phyloP scores from a whole-genome alignment of 2,113 vertebrate genomes.

The Colistium nudipinnis region DNA sequence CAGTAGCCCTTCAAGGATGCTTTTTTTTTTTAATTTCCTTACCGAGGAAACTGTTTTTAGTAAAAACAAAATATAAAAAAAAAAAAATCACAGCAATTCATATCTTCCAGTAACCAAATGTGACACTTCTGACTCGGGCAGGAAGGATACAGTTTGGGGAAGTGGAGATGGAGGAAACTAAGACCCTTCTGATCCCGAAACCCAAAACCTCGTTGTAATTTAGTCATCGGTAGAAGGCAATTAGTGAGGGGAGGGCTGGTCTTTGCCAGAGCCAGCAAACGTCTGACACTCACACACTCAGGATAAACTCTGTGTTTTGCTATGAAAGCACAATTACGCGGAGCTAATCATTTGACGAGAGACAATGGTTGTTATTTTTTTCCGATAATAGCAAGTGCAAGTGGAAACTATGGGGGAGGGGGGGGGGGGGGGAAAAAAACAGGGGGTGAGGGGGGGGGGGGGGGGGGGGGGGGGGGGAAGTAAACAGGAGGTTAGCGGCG shows the following conservation, averaged over 20 bases:
- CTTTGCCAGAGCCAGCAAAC: slow-evolving; percentile 68
- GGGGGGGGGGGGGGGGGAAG: slow-evolving; percentile 13
- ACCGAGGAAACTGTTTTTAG: slow-evolving; percentile 35
- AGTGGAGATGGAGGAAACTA: slow-evolving; percentile 39
- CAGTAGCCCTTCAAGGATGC: slow-evolving; percentile 39
- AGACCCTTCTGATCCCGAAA: slow-evolving; percentile 59
- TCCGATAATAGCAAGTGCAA: slow-evolving; percentile 49
- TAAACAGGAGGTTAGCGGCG: slow-evolving; percentile 5
- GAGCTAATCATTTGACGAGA: slow-evolving; percentile 50
- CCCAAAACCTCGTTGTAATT: slow-evolving; percentile 68
- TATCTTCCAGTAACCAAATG: slow-evolving; percentile 47
- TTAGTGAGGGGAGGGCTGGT: slow-evolving; percentile 57
- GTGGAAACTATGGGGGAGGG: slow-evolving; percentile 32
- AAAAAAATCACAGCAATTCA: slow-evolving; percentile 35
- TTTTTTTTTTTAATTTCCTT: not conserved
- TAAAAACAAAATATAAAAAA: too few relatives aligned
- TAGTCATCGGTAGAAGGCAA: slow-evolving; percentile 68
- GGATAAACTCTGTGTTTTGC: slow-evolving; percentile 24
- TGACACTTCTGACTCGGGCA: slow-evolving; percentile 60
- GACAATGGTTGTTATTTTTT: slow-evolving; percentile 27
- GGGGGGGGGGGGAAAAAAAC: slow-evolving; percentile 17
- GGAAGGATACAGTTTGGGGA: slow-evolving; percentile 62
- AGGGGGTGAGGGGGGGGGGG: not conserved
- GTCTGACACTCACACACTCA: slow-evolving; percentile 39
- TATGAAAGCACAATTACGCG: slow-evolving; percentile 37